Conservation (phyloP, 2,113 vertebrate genomes). For the Merops nubicus region DNA sequence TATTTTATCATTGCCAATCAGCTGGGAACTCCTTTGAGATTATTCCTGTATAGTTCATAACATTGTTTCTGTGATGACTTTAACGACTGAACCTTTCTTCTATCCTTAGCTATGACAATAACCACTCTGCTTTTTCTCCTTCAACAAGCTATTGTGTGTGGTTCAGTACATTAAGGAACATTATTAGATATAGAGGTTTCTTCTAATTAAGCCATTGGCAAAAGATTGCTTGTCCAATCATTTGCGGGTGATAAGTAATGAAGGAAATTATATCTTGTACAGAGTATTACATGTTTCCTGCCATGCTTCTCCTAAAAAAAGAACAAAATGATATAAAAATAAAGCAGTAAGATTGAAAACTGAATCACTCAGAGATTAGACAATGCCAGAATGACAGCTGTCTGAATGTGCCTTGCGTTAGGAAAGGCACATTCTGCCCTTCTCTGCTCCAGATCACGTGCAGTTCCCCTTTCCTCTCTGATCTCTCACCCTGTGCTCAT, state of each 20-base stretch:
- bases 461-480: background rate
- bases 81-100: constrained; percentile 48
- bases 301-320: background rate
- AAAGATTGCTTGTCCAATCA: constrained; percentile 27
- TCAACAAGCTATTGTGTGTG: background rate
- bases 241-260: constrained; percentile 2
- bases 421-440: background rate
- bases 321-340: background rate
- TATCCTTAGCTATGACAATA: constrained; percentile 7
- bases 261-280: background rate
- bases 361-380: background rate
- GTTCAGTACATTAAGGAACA: constrained; percentile 16
- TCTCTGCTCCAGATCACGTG: background rate
- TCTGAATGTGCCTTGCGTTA: background rate
- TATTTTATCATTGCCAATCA: constrained; percentile 44
- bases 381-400: background rate
- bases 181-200: constrained; percentile 34
- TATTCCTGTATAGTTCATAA: constrained; percentile 26
- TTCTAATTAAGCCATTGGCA: constrained; percentile 32
- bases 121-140: constrained; percentile 12
- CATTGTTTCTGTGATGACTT: constrained; percentile 47
- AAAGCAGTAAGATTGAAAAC: constrained; percentile 10
- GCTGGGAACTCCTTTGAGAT: constrained; percentile 12
- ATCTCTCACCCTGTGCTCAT: background rate
- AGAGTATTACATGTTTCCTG: background rate